These are phyloP conservation scores for Cynocephalus volans DNA, from an alignment of 2,113 vertebrate genomes.

Conservation along the genomic window DNA sequence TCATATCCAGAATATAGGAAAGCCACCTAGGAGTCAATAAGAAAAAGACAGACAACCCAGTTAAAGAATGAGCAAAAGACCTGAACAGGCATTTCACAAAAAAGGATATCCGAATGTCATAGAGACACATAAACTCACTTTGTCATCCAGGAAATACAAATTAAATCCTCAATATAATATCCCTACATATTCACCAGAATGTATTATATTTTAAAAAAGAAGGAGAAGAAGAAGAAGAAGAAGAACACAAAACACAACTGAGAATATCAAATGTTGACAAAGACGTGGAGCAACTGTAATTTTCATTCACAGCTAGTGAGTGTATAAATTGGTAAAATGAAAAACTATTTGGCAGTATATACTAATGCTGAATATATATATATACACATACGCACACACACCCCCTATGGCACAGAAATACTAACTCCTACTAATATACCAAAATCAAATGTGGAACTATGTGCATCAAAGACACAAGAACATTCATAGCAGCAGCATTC, in stretches of 20 bases:
- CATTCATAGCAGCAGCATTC: background rate
- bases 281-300: background rate
- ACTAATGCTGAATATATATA: slow-evolving; percentile 7
- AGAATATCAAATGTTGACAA: background rate
- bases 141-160: background rate
- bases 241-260: slow-evolving; percentile 4
- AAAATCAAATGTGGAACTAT: slow-evolving; percentile 33
- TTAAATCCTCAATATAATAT: background rate
- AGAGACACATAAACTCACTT: background rate
- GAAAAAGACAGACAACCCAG: background rate
- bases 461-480: background rate
- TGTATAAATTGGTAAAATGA: slow-evolving; percentile 19
- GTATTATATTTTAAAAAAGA: background rate
- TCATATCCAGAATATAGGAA: background rate
- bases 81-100: background rate
- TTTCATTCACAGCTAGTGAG: background rate
- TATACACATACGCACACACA: too few relatives aligned
- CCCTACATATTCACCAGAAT: background rate
- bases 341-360: background rate
- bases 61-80: background rate
- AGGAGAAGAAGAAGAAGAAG: background rate
- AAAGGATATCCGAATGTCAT: background rate
- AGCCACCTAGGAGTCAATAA: background rate
- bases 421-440: background rate
- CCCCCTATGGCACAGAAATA: background rate